phyloP scores from a whole-genome alignment of 2,797 vertebrate species.

The Cheirogaleus major region DNA sequence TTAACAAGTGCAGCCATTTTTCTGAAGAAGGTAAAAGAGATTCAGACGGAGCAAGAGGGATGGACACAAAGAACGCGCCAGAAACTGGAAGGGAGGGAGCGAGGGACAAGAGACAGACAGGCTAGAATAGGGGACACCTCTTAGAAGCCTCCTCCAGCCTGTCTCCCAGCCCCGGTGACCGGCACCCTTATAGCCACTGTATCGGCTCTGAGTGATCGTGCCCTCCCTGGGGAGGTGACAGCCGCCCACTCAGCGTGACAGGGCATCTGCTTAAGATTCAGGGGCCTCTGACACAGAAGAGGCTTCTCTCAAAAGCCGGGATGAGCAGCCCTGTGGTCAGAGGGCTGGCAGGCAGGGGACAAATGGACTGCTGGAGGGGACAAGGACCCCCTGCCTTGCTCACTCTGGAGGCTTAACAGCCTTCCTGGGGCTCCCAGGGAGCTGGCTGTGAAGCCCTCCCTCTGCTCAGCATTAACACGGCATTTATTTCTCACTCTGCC shows the following conservation, averaged over 20 bases:
- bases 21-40: slow-evolving; percentile 57
- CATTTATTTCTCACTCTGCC: slow-evolving; percentile 44
- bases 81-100: neutral
- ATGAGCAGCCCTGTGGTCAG: neutral
- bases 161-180: neutral
- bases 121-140: slow-evolving; percentile 39
- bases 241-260: slow-evolving; percentile 31
- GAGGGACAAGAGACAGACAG: neutral
- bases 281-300: slow-evolving; percentile 42
- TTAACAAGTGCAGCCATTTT: slow-evolving; percentile 74
- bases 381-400: neutral
- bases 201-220: neutral
- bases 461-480: neutral
- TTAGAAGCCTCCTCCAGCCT: neutral
- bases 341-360: slow-evolving; percentile 39
- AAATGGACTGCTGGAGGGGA: slow-evolving; percentile 50
- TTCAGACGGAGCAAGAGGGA: neutral
- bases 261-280: slow-evolving; percentile 57
- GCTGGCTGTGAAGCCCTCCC: slow-evolving; percentile 34
- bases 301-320: slow-evolving; percentile 62
- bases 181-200: neutral
- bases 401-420: slow-evolving; percentile 41
- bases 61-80: slow-evolving; percentile 30
- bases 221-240: slow-evolving; percentile 40
- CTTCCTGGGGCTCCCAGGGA: slow-evolving; percentile 49